Conservation (phyloP, 37 sponge, comb jelly and placozoan genomes). For the Cladorhizidae sp. region DNA sequence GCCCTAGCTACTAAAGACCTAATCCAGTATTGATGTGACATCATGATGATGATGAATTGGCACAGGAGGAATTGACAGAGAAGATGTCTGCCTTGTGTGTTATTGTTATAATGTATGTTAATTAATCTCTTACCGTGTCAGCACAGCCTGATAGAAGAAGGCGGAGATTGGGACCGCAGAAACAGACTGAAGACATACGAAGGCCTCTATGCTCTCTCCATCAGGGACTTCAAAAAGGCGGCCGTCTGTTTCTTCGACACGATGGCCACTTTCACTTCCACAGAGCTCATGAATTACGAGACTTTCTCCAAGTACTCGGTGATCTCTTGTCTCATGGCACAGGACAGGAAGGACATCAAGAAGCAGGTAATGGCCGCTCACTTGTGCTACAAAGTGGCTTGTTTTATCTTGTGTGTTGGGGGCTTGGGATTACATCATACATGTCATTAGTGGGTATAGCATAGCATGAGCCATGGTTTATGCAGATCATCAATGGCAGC, state of each 20-base stretch:
- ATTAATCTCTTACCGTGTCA: too few relatives aligned
- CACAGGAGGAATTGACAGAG: too few relatives aligned
- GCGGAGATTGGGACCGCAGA: constrained; percentile 99
- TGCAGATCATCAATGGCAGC: constrained; percentile 87
- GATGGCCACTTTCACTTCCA: constrained; percentile 96
- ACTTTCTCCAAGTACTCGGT: constrained; percentile 92
- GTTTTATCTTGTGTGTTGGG: background rate
- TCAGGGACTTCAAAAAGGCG: constrained; percentile 86
- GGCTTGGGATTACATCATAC: background rate
- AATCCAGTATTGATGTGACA: too few relatives aligned
- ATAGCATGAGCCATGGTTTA: too few relatives aligned
- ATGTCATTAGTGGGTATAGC: too few relatives aligned
- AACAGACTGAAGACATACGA: constrained; percentile 95
- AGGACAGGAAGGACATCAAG: constrained; percentile 86
- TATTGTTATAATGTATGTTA: too few relatives aligned
- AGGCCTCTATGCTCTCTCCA: constrained; percentile 88
- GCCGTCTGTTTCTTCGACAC: constrained; percentile 95
- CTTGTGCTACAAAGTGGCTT: too few relatives aligned
- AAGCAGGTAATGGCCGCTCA: constrained; percentile 63
- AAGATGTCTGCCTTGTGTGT: too few relatives aligned
- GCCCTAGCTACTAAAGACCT: too few relatives aligned
- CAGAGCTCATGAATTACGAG: constrained; percentile 91
- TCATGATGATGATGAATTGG: too few relatives aligned
- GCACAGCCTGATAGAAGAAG: constrained; percentile 92
- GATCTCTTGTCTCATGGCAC: constrained; percentile 82